Percentiles rank a stretch among this genome's conserved stretches.
Conservation (phyloP, 1,140 invertebrate species). For the Aphelinus certus region DNA sequence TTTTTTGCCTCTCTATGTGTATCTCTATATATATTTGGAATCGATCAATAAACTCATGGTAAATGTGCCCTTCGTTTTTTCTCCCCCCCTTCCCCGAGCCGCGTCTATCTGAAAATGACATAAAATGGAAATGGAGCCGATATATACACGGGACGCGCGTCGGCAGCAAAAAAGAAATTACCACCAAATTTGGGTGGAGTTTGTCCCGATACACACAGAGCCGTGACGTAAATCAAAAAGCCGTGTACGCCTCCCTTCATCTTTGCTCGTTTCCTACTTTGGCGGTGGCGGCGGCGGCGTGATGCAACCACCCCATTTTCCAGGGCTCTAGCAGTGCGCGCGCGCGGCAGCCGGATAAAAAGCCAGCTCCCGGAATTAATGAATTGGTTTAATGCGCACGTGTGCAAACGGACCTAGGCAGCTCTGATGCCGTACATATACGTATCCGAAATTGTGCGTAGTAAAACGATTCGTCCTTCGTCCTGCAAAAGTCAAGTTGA, state of each 20-base stretch:
- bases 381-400: slow-evolving; percentile 2
- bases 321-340: background rate
- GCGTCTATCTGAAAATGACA: slow-evolving; percentile 25
- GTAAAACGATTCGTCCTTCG: too few relatives aligned
- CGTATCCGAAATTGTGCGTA: too few relatives aligned
- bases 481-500: too few relatives aligned
- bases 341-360: background rate
- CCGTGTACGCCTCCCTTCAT: slow-evolving; percentile 11
- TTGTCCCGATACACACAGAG: background rate
- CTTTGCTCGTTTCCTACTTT: slow-evolving; percentile 25
- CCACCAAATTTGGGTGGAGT: slow-evolving; percentile 22
- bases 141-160: background rate
- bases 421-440: too few relatives aligned
- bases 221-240: slow-evolving; percentile 31
- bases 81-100: background rate
- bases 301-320: slow-evolving; percentile 8
- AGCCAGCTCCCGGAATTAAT: slow-evolving; percentile 14
- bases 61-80: too few relatives aligned
- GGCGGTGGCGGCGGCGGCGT: too few relatives aligned
- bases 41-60: too few relatives aligned
- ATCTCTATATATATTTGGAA: too few relatives aligned
- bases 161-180: background rate
- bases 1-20: too few relatives aligned
- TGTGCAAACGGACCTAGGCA: too few relatives aligned
- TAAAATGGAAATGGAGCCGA: background rate